Base-by-base conservation (phyloP, 2,113 vertebrate genomes). In the Sturnus vulgaris region DNA sequence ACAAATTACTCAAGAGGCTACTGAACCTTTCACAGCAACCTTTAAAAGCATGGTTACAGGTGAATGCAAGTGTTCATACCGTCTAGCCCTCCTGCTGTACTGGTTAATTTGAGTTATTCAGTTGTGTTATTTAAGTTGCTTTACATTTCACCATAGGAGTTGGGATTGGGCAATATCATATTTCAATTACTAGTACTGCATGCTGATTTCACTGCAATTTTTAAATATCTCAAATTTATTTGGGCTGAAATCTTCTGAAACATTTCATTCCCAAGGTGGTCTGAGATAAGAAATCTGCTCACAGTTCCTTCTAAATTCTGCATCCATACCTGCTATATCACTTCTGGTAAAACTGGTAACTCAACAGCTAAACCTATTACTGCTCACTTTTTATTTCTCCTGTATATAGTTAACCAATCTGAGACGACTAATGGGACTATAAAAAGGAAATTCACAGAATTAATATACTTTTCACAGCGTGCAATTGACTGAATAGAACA, bases 391-490 rank as follows among this genome's bases (percentile, higher is more conserved):
- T 57, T 28, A 31, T 3, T n/a, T 87, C 23, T 72, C 15, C 25
- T 64, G 3, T 35, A 40, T 27, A 13, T 44, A 5, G 2, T 42
- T 15, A 17, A 64, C 5, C 5, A 50, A 76, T 19, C 64, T 78
- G 47, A 82, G 56, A 37, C 4, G 3, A 27, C 16, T 63, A 5
- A 20, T 0, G 0, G 22, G 42, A 11, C 18, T 49, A 35, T 33
- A 40, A 33, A 78, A 69, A 78, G 7, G 35, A 30, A 64, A 90
- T 56, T 69, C 12, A 35, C 11, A 5, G 35, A 39, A 65, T 49
- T 31, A 65, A 47, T 52, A 27, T n/a, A 35, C 7, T 84, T 93
- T 59, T 40, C 44, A 72, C 16, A 53, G 16, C 24, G 33, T 81
- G 18, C 1, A 9, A 25, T 7, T 60, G 10, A 23, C 15, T 22